Evolutionary conservation across 1,140 invertebrate genomes (phyloP), one percentile per base, ranked within the genome.

Genomic region (Dryas iulia): DNA sequence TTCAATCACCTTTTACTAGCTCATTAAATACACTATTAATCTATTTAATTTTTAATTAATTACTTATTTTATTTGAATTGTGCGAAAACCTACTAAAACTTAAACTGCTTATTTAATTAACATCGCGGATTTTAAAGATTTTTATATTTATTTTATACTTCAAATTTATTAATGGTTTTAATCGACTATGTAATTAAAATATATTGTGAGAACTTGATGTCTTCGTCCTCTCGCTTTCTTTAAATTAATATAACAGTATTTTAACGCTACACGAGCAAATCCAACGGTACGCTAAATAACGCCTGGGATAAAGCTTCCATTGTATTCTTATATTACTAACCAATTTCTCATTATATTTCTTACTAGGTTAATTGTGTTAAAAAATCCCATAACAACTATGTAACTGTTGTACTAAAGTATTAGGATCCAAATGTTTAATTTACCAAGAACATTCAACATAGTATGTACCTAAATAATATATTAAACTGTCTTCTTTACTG

Each of bases 271-370:
- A 47, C 18, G 39, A 47, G 39, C 14, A 21, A 39, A 8, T 2
- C 81, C 33, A 89, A 91, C 86, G 82, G 87, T 89, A 89, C 72
- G 78, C 79, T 81, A 89, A 89, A 89, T 89, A 89, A 87, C 72
- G 75, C 80, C 74, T 90, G 88, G 73, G 88, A 90, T 89, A 69
- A 84, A 85, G 82, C 66, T 74, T 69, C 82, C 73, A 89, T 88
- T 88, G 87, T 89, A 78, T 77, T 21, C 14, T 47, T 33, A 31
- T 33, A 59, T 31, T 35, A 23, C 28, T 18, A 11, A 35, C 28
- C 28, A 59, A 31, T 31, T 28, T 23, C n/a, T 33, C 57, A 31
- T 47, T 47, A 18, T 31, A 7, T 31, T 31, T 4, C 30, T 47
- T 10, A 21, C 14, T 47, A 47, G 14, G 39, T 21, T 47, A 47